Conservation (phyloP, 2,888 invertebrate species). For the Calliopum simillimum region DNA sequence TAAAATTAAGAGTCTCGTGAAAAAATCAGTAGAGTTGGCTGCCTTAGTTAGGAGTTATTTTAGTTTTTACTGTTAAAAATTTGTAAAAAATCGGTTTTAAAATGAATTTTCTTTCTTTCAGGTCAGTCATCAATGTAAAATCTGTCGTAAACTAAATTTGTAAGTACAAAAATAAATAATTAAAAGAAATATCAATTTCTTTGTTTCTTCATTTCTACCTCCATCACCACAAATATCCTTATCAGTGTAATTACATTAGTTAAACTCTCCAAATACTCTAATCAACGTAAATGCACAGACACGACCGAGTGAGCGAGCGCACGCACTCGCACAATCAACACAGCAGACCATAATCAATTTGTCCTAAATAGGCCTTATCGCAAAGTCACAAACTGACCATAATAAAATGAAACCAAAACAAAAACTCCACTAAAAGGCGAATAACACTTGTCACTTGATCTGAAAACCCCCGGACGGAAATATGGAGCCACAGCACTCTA, state of each 20-base stretch:
- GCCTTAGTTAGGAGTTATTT: too few relatives aligned
- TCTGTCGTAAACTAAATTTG: too few relatives aligned
- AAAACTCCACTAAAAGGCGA: conserved; percentile 12
- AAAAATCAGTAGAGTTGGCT: too few relatives aligned
- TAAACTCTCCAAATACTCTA: conserved; percentile 25
- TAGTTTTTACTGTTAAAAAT: too few relatives aligned
- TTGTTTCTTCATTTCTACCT: too few relatives aligned
- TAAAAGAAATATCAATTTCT: too few relatives aligned
- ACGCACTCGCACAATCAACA: conserved; percentile 24
- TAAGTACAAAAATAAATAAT: too few relatives aligned
- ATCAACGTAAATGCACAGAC: conserved; percentile 30
- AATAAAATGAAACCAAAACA: conserved; percentile 17
- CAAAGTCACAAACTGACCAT: conserved; percentile 12
- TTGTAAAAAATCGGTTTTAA: too few relatives aligned
- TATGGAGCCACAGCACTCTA: conserved; percentile 45
- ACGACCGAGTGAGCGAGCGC: conserved; percentile 15
- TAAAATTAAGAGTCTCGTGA: too few relatives aligned
- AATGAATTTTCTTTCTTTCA: conserved; percentile 19
- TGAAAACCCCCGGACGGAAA: conserved; percentile 37
- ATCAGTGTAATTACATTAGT: conserved; percentile 29
- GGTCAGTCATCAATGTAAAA: conserved; percentile 14
- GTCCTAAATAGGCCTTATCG: conserved; percentile 33
- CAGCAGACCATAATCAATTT: conserved; percentile 32
- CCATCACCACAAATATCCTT: background rate
- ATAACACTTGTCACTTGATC: conserved; percentile 32